Evolutionary conservation across 2,888 invertebrate species (phyloP).

Genomic region (Chloromyia formosa): DNA sequence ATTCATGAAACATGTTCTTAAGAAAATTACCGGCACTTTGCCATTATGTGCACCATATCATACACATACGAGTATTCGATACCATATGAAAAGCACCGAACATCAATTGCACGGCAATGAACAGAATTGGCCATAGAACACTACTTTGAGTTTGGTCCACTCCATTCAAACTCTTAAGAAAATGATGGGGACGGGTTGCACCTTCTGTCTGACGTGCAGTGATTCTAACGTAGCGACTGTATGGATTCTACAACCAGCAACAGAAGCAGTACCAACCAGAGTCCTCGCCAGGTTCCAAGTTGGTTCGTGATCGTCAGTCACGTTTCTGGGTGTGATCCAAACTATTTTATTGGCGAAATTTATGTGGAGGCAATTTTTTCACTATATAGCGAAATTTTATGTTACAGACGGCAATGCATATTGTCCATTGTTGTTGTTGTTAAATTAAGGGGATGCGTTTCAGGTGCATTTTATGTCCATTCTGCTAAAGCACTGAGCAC

Average conservation of each 20-base stretch:
- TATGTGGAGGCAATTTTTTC: constrained; percentile 52
- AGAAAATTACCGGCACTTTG: constrained; percentile 41
- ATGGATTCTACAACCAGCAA: neutral
- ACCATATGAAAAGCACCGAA: constrained; percentile 18
- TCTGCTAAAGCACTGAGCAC: neutral
- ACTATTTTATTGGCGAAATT: constrained; percentile 60
- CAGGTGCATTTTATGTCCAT: constrained; percentile 23
- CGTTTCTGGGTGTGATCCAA: constrained; percentile 61
- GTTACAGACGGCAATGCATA: constrained; percentile 4
- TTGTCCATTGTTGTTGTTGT: constrained; percentile 2
- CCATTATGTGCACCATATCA: constrained; percentile 22
- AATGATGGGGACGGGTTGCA: neutral
- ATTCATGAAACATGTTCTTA: constrained; percentile 38
- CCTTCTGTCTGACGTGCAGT: neutral
- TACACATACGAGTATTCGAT: too few relatives aligned
- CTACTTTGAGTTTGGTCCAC: neutral
- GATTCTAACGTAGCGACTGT: neutral
- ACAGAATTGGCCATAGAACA: constrained; percentile 32
- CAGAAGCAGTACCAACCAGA: neutral
- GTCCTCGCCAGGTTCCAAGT: neutral
- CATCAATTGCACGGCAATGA: constrained; percentile 28
- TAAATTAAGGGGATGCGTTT: constrained; percentile 22
- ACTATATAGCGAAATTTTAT: constrained; percentile 37
- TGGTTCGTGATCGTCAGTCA: constrained; percentile 58
- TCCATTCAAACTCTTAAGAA: constrained; percentile 15